Percentiles rank a stretch among this genome's conserved stretches.
Conservation (phyloP, 1,140 invertebrate species). For the Drosophila biarmipes region DNA sequence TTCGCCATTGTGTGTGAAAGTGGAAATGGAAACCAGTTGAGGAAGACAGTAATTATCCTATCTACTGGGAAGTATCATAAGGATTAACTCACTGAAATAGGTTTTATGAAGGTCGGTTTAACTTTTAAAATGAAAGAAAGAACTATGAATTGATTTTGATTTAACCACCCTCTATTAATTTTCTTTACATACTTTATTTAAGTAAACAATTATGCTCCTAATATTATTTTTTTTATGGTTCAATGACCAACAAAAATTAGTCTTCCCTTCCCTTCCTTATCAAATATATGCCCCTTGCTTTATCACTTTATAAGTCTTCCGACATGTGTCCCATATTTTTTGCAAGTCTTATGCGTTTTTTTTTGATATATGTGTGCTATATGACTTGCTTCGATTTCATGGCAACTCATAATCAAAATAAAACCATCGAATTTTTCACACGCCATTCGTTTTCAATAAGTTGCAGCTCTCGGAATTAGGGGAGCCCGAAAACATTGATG, state of each 20-base stretch:
- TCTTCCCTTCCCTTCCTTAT: background rate
- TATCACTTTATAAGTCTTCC: background rate
- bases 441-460: slow-evolving; percentile 80
- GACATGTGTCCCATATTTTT: slow-evolving; percentile 8
- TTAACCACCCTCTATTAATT: no score
- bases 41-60: slow-evolving; percentile 35
- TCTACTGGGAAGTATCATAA: slow-evolving; percentile 18
- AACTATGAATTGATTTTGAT: no score
- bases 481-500: slow-evolving; percentile 39
- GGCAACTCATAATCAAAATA: slow-evolving; percentile 12
- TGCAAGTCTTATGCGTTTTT: slow-evolving; percentile 27
- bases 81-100: background rate
- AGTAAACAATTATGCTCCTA: no score
- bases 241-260: background rate
- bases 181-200: no score
- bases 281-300: background rate
- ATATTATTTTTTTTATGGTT: no score
- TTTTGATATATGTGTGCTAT: slow-evolving; percentile 36
- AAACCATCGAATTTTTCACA: slow-evolving; percentile 61
- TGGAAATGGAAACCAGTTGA: slow-evolving; percentile 25
- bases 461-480: slow-evolving; percentile 65
- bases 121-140: no score
- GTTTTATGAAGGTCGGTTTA: slow-evolving; percentile 1
- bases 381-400: slow-evolving; percentile 42
- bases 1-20: slow-evolving; percentile 14